phyloP scores from a whole-genome alignment of 2,888 invertebrate species.

The Polietes domitor region DNA sequence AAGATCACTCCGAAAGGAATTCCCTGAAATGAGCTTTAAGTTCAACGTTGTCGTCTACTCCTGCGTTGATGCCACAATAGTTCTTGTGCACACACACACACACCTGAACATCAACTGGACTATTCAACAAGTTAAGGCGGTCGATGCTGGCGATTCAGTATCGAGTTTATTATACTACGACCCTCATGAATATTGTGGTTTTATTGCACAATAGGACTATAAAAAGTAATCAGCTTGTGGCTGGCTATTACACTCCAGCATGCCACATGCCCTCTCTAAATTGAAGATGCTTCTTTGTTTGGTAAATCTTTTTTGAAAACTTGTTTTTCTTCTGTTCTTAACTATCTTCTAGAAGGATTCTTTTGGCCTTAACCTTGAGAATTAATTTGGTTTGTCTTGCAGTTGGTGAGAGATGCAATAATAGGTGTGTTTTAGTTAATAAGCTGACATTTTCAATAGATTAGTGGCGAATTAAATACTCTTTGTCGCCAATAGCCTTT shows the following conservation, averaged over 20 bases:
- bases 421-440: too few species aligned
- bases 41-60: not conserved
- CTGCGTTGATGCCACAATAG: not conserved
- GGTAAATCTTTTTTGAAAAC: not conserved
- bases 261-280: not conserved
- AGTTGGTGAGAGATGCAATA: too few species aligned
- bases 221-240: too few species aligned
- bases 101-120: not conserved
- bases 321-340: not conserved
- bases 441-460: too few species aligned
- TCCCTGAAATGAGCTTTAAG: slow-evolving; percentile 39
- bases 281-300: not conserved
- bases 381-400: not conserved
- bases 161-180: not conserved
- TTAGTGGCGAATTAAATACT: too few species aligned
- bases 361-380: not conserved
- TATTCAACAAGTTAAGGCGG: not conserved
- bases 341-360: not conserved
- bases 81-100: not conserved
- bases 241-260: not conserved
- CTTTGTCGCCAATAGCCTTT: too few species aligned
- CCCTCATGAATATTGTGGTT: not conserved
- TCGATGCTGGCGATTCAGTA: not conserved
- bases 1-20: slow-evolving; percentile 25
- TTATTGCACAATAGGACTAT: not conserved